These are phyloP conservation scores for Diplogasteroides magnus DNA, from an alignment of 1,140 invertebrate species.

Conservation along the genomic window DNA sequence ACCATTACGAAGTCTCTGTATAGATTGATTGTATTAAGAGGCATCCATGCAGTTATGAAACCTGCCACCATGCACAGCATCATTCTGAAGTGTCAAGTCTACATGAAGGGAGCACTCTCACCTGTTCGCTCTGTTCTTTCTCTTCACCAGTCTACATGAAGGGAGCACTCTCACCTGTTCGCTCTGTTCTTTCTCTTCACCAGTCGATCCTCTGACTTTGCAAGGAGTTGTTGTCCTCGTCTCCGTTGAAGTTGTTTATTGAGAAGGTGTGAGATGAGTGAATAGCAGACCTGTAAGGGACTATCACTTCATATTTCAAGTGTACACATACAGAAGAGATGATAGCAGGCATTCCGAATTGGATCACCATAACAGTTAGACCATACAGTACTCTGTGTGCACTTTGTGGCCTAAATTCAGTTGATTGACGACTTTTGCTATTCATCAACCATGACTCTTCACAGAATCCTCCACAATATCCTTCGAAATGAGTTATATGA, in stretches of 20 bases:
- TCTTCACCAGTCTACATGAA: conserved; percentile 42
- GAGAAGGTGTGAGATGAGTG: conserved; percentile 42
- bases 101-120: background rate
- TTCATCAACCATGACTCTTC: conserved; percentile 45
- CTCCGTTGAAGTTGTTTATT: conserved; percentile 42
- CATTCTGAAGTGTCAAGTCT: conserved; percentile 25
- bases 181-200: conserved; percentile 45
- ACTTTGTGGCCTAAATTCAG: too few species aligned
- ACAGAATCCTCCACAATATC: conserved; percentile 51
- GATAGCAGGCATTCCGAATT: background rate
- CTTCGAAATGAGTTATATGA: conserved; percentile 30
- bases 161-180: conserved; percentile 29
- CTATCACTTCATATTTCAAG: too few species aligned
- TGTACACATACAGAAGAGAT: too few species aligned
- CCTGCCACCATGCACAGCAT: conserved; percentile 48
- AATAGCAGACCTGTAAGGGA: conserved; percentile 41
- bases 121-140: conserved; percentile 46
- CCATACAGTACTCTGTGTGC: background rate
- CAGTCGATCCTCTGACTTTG: too few species aligned
- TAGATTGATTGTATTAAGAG: conserved; percentile 60
- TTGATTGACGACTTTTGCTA: conserved; percentile 17
- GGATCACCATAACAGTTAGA: background rate
- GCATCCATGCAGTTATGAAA: conserved; percentile 58
- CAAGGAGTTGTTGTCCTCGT: conserved; percentile 44
- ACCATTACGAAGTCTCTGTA: conserved; percentile 41